These are phyloP conservation scores for Rhagonycha fulva DNA, from an alignment of 2,888 invertebrate genomes.

Conservation along the genomic window DNA sequence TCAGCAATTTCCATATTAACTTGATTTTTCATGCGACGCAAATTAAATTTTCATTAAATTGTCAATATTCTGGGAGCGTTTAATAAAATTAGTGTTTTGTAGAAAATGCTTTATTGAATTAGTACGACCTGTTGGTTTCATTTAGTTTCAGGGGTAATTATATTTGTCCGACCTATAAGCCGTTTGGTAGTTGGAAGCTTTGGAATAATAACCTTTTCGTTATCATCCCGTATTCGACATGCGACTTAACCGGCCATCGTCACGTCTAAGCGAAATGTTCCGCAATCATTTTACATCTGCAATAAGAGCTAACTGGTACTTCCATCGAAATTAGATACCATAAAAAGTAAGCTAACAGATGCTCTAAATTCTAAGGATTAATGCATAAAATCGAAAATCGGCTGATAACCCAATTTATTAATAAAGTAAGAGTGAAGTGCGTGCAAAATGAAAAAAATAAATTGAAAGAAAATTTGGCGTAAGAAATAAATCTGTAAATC, in stretches of 20 bases:
- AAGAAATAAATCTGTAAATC: slow-evolving; percentile 28
- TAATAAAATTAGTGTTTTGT: slow-evolving; percentile 52
- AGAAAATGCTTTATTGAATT: slow-evolving; percentile 41
- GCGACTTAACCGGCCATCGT: slow-evolving; percentile 29
- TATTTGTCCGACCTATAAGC: slow-evolving; percentile 39
- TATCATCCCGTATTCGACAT: neutral
- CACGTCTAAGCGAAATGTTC: slow-evolving; percentile 40
- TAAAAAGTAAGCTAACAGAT: slow-evolving; percentile 37
- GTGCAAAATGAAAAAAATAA: neutral
- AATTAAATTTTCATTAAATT: slow-evolving; percentile 54
- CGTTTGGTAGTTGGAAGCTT: slow-evolving; percentile 14
- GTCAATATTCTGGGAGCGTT: slow-evolving; percentile 51
- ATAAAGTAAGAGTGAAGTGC: neutral
- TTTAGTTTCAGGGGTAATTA: slow-evolving; percentile 42
- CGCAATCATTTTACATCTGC: slow-evolving; percentile 42
- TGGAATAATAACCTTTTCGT: neutral
- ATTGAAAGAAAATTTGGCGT: slow-evolving; percentile 9
- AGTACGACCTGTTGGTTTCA: slow-evolving; percentile 48
- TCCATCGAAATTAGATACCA: slow-evolving; percentile 36
- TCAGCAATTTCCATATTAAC: slow-evolving; percentile 39
- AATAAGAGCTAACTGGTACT: slow-evolving; percentile 34
- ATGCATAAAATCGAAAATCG: slow-evolving; percentile 23
- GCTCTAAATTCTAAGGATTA: slow-evolving; percentile 13
- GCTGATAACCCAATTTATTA: neutral
- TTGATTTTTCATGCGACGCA: slow-evolving; percentile 47